Base-by-base conservation (phyloP, 2,113 vertebrate species). In the Crotalus viridis region DNA sequence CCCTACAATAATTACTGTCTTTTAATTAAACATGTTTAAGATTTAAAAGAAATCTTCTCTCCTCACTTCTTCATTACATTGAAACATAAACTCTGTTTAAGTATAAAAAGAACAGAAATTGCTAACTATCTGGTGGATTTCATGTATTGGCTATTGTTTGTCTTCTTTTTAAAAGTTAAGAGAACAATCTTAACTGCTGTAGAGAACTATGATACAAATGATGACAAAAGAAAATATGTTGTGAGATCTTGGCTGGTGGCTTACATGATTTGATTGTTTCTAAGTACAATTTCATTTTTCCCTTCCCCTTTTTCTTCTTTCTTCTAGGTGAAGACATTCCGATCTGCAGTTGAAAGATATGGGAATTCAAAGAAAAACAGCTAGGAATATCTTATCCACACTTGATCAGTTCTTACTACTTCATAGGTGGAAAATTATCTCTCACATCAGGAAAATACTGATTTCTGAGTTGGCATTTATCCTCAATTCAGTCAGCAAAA, bases 11-110 rank as follows among this genome's bases (percentile, higher is more conserved):
- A 96, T 97, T 96, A 97, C 94, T 92, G 96, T 97, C 97, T 96
- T 97, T 97, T 97, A 98, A 98, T 97, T 98, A 98, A 98, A 97
- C 95, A 95, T 96, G 52, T 96, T 98, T 96, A 93, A 90, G 88
- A 92, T 97, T 97, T 96, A 96, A 97, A 95, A 94, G 89, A 93
- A 94, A 90, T 96, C 90, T 94, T 95, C 95, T 95, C 2, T 95
- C 95, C 3, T 0, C 52, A n/a, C 21, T 51, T 69, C 24, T 95
- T 97, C 96, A 90, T 91, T 74, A 93, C 94, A 95, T 91, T 93
- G 81, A 96, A 97, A 95, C 91, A 95, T 93, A 95, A 96, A 94
- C 89, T 97, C 96, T 89, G 90, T 95, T 95, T 95, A 96, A 91
- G 86, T 96, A 43, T 96, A 94, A 96, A 91, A 95, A 69, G 0